Evolutionary conservation across 2,113 vertebrate genomes (phyloP).

Genomic region (Cichladusa arquata): DNA sequence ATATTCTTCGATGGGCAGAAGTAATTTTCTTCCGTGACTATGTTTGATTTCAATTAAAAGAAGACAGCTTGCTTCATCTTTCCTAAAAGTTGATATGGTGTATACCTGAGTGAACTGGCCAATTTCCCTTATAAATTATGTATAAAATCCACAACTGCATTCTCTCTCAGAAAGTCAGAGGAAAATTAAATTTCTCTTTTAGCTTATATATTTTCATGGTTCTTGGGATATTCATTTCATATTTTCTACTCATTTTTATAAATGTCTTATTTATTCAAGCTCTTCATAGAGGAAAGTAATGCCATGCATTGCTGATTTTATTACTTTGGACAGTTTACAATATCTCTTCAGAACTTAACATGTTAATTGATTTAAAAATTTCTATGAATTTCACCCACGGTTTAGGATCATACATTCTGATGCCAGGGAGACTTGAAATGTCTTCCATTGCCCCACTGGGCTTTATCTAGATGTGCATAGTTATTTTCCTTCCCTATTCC

Average conservation of each 20-base stretch:
- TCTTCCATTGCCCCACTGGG: neutral
- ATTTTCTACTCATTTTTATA: conserved; percentile 77
- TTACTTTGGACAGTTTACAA: conserved; percentile 74
- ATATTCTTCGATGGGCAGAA: conserved; percentile 46
- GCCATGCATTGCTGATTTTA: conserved; percentile 79
- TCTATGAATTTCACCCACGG: conserved; percentile 55
- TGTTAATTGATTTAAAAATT: conserved; percentile 79
- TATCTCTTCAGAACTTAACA: conserved; percentile 69
- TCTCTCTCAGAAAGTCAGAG: conserved; percentile 67
- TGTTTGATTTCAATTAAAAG: conserved; percentile 81
- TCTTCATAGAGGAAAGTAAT: conserved; percentile 73
- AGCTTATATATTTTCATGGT: conserved; percentile 72
- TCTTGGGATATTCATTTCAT: conserved; percentile 79
- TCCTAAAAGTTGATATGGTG: conserved; percentile 71
- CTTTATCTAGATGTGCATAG: neutral
- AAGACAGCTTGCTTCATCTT: conserved; percentile 76
- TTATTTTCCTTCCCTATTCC: neutral
- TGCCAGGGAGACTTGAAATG: neutral
- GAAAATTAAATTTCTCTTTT: conserved; percentile 79
- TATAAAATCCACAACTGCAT: conserved; percentile 70
- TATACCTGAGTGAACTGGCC: conserved; percentile 77
- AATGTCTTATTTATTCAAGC: conserved; percentile 80
- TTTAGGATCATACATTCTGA: conserved; percentile 20
- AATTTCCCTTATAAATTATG: conserved; percentile 82
- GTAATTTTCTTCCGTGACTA: conserved; percentile 66